Evolutionary conservation across 2,113 vertebrate species (phyloP).

Genomic region (Callaeas wilsoni): DNA sequence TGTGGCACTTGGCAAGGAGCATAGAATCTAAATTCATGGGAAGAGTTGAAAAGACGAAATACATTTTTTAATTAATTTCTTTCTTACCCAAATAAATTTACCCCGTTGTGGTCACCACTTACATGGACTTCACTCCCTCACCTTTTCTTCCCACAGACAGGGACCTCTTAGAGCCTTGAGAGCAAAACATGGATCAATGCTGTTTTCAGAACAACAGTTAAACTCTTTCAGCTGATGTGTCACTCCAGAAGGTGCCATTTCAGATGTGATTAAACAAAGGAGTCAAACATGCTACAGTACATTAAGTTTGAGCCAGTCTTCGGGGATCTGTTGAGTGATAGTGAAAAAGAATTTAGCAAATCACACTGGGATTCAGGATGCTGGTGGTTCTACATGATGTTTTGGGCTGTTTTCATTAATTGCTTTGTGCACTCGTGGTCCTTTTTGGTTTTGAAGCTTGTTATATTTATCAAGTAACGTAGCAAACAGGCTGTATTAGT

Average conservation of each 20-base stretch:
- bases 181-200: background rate
- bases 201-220: constrained; percentile 30
- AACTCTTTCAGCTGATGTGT: constrained; percentile 43
- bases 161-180: background rate
- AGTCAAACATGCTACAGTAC: constrained; percentile 29
- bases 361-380: background rate
- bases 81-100: background rate
- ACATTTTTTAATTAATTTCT: background rate
- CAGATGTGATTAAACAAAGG: constrained; percentile 55
- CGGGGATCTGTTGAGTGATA: background rate
- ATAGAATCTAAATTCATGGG: background rate
- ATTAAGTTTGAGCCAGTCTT: constrained; percentile 40
- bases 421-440: background rate
- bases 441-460: background rate
- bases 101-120: background rate
- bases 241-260: constrained; percentile 32
- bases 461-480: background rate
- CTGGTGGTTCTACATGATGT: background rate
- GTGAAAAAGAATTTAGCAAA: background rate
- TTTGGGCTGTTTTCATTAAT: background rate
- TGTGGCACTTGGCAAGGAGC: background rate
- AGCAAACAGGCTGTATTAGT: constrained; percentile 21
- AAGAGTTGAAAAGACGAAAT: background rate
- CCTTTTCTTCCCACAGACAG: background rate
- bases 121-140: background rate